Base-by-base conservation (phyloP, 2,888 invertebrate genomes). In the Melanchra persicariae region DNA sequence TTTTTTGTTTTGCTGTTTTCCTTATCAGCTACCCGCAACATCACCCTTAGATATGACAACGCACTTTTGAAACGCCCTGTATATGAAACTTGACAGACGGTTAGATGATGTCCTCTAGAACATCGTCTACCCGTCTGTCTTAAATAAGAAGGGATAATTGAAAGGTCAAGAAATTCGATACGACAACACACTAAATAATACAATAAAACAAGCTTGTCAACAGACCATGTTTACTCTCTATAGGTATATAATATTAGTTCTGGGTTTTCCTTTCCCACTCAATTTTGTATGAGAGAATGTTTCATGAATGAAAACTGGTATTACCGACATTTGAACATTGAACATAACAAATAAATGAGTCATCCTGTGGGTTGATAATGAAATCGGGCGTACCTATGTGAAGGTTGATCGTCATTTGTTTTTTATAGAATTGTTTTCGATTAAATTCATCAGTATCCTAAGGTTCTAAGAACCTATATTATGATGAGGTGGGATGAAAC, bases 271-370 rank as follows among this genome's bases (percentile, higher is more conserved):
- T 66, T 37, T 34, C 30, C 26, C 30, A 70, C 12, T 52, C 40
- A 66, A 57, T 69, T 62, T 26, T 55, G 40, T 69, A 60, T 9
- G 15, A 55, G 43, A 45, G 43, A 24, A 40, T 43, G 34, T 30
- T 64, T 51, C 40, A 70, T 69, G 80, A 80, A 79, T 80, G 72
- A 68, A 61, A 66, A 47, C 9, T n/a, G 26, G 70, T 58, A 68
- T 57, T 60, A 70, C 62, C 40, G 63, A 66, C 55, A 60, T 62
- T 54, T 49, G 37, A 62, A n/a, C 34, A 66, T 40, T n/a, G 49
- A 68, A 34, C 40, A 57, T 66, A 67, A 67, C 52, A 77, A 73
- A 76, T 37, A 51, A 69, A 49, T 72, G 69, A 78, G 7, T 73
- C 63, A 70, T 49, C 19, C 34, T 43, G 30, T 43, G 37, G 54